phyloP scores from a whole-genome alignment of 2,113 vertebrate species.

The Neotoma lepida region DNA sequence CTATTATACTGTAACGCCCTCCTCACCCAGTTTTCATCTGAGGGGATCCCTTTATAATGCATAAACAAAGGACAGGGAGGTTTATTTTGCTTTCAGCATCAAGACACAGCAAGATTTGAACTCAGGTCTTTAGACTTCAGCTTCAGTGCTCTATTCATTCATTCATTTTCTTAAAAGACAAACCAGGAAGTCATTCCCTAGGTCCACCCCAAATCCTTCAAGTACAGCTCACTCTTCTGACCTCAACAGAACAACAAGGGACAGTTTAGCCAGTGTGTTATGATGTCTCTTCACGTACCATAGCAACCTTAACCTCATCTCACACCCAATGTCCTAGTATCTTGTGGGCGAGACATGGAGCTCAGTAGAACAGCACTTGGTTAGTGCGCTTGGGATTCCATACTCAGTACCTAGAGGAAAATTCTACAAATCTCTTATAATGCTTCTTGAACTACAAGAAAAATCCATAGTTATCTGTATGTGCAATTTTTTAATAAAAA shows the following conservation, averaged over 20 bases:
- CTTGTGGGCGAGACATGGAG: not conserved
- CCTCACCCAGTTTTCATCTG: not conserved
- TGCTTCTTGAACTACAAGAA: not conserved
- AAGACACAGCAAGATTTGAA: not conserved
- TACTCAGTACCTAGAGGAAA: not conserved
- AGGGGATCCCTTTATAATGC: not conserved
- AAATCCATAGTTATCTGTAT: not conserved
- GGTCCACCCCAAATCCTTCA: not conserved
- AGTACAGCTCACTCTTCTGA: not conserved
- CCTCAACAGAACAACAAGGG: accelerated
- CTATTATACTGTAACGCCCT: accelerated
- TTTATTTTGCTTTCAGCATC: not conserved
- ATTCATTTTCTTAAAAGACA: not conserved
- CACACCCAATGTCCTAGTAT: not conserved
- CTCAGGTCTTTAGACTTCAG: not conserved
- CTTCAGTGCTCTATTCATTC: not conserved
- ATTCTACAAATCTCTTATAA: not conserved
- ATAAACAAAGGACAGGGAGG: not conserved
- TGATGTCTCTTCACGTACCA: not conserved
- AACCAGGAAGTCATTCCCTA: not conserved
- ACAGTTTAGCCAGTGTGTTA: not conserved
- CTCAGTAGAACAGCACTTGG: not conserved
- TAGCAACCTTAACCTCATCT: not conserved
- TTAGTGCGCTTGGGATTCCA: not conserved
- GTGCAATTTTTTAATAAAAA: not conserved